A percentile compares a stretch with the other conserved stretches of the same genome.
Evolutionary conservation across 2,797 vertebrate species (phyloP).

Genomic region (Numenius phaeopus): DNA sequence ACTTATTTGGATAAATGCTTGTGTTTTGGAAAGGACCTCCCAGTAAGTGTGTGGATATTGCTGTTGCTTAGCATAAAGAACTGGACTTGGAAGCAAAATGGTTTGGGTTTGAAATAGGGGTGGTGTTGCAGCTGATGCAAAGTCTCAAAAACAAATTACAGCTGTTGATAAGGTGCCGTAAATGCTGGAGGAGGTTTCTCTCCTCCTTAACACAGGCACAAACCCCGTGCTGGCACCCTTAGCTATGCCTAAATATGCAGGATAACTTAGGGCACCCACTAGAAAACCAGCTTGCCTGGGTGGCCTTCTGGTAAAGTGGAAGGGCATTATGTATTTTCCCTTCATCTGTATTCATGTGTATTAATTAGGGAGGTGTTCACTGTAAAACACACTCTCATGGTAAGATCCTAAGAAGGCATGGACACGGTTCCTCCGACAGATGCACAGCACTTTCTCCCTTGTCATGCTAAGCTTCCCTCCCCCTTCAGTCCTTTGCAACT

Average conservation of each 20-base stretch:
- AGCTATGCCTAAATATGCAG: not conserved
- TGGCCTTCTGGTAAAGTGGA: not conserved
- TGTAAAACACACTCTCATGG: not conserved
- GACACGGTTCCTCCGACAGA: fast-evolving
- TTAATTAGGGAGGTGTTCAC: not conserved
- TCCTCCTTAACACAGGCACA: not conserved
- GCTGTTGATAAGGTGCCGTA: not conserved
- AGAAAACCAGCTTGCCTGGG: not conserved
- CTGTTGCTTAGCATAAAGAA: not conserved
- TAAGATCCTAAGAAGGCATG: not conserved
- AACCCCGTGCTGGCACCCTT: not conserved
- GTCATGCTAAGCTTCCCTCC: not conserved
- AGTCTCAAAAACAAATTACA: not conserved
- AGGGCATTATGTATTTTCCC: not conserved
- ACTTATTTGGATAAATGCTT: not conserved
- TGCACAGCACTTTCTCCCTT: not conserved
- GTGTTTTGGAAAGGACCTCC: slow-evolving; percentile 15
- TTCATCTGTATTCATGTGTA: not conserved
- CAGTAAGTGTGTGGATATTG: not conserved
- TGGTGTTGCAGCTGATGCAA: not conserved
- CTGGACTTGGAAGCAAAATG: not conserved
- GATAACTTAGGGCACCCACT: not conserved
- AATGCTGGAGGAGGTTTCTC: not conserved
- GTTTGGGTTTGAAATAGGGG: not conserved
- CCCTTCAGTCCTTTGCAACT: not conserved